These are phyloP conservation scores for Argyresthia goedartella DNA, from an alignment of 2,888 invertebrate genomes.

Conservation along the genomic window DNA sequence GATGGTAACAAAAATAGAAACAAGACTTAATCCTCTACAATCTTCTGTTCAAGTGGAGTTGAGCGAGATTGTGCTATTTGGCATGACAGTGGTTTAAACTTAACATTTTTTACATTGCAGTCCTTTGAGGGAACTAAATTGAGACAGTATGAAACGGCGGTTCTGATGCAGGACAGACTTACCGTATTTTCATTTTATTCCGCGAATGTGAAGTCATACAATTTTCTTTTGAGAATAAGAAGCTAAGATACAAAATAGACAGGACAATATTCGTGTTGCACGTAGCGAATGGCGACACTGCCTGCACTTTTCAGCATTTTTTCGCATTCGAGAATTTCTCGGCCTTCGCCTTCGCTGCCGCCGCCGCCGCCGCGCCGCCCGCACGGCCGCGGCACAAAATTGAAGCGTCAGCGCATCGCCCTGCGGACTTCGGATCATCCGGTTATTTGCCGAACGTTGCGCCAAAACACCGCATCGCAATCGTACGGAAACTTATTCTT, in stretches of 20 bases:
- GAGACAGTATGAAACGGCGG: constrained; percentile 3
- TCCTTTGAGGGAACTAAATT: constrained; percentile 1
- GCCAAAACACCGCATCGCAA: constrained; percentile 66
- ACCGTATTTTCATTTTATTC: constrained; percentile 43
- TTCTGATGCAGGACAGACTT: constrained; percentile 15
- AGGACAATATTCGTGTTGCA: constrained; percentile 62
- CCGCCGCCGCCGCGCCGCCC: constrained; percentile 30
- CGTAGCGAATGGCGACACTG: constrained; percentile 54
- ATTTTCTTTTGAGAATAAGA: constrained; percentile 59
- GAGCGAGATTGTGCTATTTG: neutral
- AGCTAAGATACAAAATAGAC: constrained; percentile 59
- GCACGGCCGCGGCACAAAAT: constrained; percentile 40
- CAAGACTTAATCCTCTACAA: neutral
- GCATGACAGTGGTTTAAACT: neutral
- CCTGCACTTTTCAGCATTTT: constrained; percentile 46
- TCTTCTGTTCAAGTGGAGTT: neutral
- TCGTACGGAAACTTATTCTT: constrained; percentile 62
- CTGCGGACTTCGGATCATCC: constrained; percentile 7
- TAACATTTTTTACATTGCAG: neutral
- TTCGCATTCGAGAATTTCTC: constrained; percentile 61
- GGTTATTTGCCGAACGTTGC: constrained; percentile 63
- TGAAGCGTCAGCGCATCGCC: constrained; percentile 44
- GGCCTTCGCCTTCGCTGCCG: constrained; percentile 11
- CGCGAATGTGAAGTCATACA: constrained; percentile 44
- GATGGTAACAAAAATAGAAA: neutral